A percentile compares a stretch with the other conserved stretches of the same genome.
These are phyloP conservation scores for Miichthys miiuy DNA, from an alignment of 2,797 vertebrate genomes.

Conservation along the genomic window DNA sequence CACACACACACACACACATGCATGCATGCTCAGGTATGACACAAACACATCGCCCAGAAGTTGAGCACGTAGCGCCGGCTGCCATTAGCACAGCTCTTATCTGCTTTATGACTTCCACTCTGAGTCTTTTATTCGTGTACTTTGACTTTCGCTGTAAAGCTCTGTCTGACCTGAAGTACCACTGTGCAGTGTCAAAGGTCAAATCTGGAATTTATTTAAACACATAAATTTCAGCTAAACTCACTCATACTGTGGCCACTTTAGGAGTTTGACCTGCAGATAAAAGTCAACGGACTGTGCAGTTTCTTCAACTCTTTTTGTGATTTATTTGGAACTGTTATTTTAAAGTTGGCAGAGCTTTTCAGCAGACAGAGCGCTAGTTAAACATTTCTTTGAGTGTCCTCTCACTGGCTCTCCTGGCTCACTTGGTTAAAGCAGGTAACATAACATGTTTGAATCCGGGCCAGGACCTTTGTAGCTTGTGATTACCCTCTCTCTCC, in stretches of 20 bases:
- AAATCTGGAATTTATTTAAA: conserved; percentile 69
- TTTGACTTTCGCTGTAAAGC: conserved; percentile 81
- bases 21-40: conserved; percentile 7
- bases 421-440: conserved; percentile 25
- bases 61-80: conserved; percentile 16
- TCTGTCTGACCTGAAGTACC: conserved; percentile 58
- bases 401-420: background rate
- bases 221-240: conserved; percentile 47
- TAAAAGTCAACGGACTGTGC: conserved; percentile 46
- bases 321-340: conserved; percentile 34
- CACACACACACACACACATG: conserved; percentile 31
- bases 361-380: background rate
- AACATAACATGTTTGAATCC: conserved; percentile 40
- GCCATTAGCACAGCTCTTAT: conserved; percentile 68
- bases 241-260: conserved; percentile 22
- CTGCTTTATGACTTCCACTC: conserved; percentile 81
- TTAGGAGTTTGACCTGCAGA: conserved; percentile 48
- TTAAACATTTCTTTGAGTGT: conserved; percentile 1
- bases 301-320: background rate
- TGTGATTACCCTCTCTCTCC: conserved; percentile 21
- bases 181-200: conserved; percentile 63
- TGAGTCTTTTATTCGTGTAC: conserved; percentile 78
- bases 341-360: conserved; percentile 4
- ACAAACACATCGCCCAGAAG: conserved; percentile 22
- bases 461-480: conserved; percentile 46